Base-by-base conservation (phyloP, 2,113 vertebrate species). In the Lophotis ruficrista region DNA sequence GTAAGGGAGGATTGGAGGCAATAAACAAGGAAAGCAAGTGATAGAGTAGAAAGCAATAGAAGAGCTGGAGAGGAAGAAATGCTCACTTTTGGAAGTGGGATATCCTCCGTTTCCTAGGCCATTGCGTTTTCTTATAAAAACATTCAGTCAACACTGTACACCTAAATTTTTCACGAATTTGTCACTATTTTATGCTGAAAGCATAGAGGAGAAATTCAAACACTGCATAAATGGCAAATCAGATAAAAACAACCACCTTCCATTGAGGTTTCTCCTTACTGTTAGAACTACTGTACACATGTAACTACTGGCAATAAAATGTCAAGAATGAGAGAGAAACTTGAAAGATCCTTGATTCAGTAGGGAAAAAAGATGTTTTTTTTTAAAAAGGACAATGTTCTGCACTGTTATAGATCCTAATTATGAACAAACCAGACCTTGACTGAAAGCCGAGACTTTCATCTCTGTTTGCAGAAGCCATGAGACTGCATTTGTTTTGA, bases 401-500 rank as follows among this genome's bases (percentile, higher is more conserved):
- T 7, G 1, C 21, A 50, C 14, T 71, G 58, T 48, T 95, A 50
- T 1, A 8, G 28, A 70, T 56, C 51, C 73, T 95, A 94, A 96
- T 96, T 91, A 81, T 61, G 82, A 94, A 62, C 80, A 87, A 91
- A 87, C 19, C 22, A 92, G 72, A 83, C 45, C 75, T 83, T 93
- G 50, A 90, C 72, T 91, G 73, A 94, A 88, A 94, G 83, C 23
- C 1, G 27, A 87, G 62, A 56, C 83, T 91, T 95, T 86, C 47
- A 96, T 97, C 91, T 90, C 76, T 90, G 27, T 95, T 95, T 87
- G 31, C 57, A 95, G 62, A 91, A 75, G 65, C 60, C 90, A 88
- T 86, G 83, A 94, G 48, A 91, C 57, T 93, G 48, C 35, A 24
- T 93, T 92, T 91, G 85, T 96, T 98, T 93, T 84, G 75, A 87